Evolutionary conservation across 2,797 vertebrate genomes (phyloP).

Genomic region (Thripadectes ignobilis): DNA sequence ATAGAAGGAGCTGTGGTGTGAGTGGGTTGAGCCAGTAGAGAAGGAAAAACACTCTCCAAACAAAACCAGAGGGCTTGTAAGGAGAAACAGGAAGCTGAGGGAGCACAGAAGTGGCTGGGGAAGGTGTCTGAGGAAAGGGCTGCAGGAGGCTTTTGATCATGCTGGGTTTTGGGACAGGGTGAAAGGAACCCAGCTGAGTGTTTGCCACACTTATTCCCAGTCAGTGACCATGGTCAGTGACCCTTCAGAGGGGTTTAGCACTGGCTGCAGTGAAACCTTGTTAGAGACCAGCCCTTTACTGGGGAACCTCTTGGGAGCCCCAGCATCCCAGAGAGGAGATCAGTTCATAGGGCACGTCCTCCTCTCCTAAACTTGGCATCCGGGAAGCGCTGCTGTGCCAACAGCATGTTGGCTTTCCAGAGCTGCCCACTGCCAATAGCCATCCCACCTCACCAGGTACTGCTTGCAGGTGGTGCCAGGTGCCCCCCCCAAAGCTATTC

Average conservation of each 20-base stretch:
- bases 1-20: not conserved
- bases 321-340: rapidly evolving
- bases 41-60: not conserved
- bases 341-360: rapidly evolving
- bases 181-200: not conserved
- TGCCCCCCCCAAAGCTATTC: not conserved
- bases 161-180: not conserved
- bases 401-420: rapidly evolving
- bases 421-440: rapidly evolving
- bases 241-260: not conserved
- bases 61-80: not conserved
- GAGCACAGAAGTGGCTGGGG: not conserved
- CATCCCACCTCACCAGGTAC: not conserved
- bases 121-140: not conserved
- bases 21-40: not conserved
- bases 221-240: rapidly evolving
- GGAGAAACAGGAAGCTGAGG: not conserved
- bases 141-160: not conserved
- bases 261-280: not conserved
- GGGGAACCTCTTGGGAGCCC: not conserved
- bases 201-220: not conserved
- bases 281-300: not conserved
- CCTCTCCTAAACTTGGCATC: not conserved
- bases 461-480: not conserved
- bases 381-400: rapidly evolving